A percentile compares a stretch with the other conserved stretches of the same genome.
These are phyloP conservation scores for Vanacampus margaritifer DNA, from an alignment of 2,113 vertebrate genomes.

Conservation along the genomic window DNA sequence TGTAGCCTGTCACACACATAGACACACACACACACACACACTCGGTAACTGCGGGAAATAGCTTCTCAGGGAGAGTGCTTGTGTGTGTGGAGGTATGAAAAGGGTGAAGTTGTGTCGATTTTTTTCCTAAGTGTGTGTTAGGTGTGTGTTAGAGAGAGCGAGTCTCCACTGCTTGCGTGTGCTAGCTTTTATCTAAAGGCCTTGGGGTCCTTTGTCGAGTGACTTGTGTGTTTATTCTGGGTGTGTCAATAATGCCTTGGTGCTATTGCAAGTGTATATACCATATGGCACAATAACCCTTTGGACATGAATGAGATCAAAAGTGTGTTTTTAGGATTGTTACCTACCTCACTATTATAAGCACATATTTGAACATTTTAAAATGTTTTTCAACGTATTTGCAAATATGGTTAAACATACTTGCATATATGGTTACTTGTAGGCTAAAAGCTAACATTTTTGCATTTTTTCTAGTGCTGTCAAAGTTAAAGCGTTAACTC, in stretches of 20 bases:
- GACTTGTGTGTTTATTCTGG: slow-evolving; percentile 47
- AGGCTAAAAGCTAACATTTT: too few species aligned
- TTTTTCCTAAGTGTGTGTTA: slow-evolving; percentile 37
- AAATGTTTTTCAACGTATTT: too few species aligned
- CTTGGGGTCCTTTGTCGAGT: slow-evolving; percentile 47
- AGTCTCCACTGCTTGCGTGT: slow-evolving; percentile 1
- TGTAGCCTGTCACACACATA: slow-evolving; percentile 74
- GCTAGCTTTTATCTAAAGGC: slow-evolving; percentile 52
- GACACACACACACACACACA: slow-evolving; percentile 38
- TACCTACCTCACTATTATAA: too few species aligned
- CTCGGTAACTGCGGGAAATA: slow-evolving; percentile 70
- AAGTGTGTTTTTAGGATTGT: slow-evolving; percentile 44
- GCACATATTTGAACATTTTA: too few species aligned
- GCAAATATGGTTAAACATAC: too few species aligned
- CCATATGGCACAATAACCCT: neutral
- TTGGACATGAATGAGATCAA: slow-evolving; percentile 35
- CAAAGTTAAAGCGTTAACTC: too few species aligned
- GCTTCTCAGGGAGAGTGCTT: slow-evolving; percentile 58
- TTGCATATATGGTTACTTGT: too few species aligned
- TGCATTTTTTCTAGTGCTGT: too few species aligned
- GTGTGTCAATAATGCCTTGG: slow-evolving; percentile 40
- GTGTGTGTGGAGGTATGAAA: slow-evolving; percentile 46
- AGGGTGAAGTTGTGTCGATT: slow-evolving; percentile 49
- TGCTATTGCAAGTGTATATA: slow-evolving; percentile 11
- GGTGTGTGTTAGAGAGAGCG: slow-evolving; percentile 6